These are phyloP conservation scores for Lerista edwardsae DNA, from an alignment of 2,797 vertebrate species.

Conservation along the genomic window DNA sequence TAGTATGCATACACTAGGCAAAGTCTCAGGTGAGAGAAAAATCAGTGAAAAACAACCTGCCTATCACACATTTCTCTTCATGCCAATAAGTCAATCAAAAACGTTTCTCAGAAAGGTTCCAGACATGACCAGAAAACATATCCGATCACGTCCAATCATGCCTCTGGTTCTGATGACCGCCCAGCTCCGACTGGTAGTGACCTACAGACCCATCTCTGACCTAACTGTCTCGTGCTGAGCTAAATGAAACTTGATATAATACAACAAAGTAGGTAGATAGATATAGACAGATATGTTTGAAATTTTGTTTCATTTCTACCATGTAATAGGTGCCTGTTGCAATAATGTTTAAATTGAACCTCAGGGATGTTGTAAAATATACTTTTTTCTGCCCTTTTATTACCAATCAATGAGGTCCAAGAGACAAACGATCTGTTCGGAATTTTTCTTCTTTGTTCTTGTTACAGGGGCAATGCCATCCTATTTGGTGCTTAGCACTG, in stretches of 20 bases:
- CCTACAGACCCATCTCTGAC: too few relatives aligned
- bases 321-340: not conserved
- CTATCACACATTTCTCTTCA: not conserved
- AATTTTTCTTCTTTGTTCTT: not conserved
- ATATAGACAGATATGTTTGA: not conserved
- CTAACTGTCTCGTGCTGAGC: too few relatives aligned
- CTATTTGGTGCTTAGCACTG: too few relatives aligned
- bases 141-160: too few relatives aligned
- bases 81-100: too few relatives aligned
- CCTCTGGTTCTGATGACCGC: too few relatives aligned
- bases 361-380: not conserved
- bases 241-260: not conserved
- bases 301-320: not conserved
- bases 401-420: constrained; percentile 10
- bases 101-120: too few relatives aligned
- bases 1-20: too few relatives aligned
- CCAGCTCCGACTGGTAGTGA: too few relatives aligned
- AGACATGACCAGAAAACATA: too few relatives aligned
- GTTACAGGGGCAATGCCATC: too few relatives aligned
- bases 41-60: not conserved
- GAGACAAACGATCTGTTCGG: not conserved
- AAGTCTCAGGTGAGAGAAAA: not conserved
- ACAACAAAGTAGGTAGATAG: not conserved
- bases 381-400: not conserved
- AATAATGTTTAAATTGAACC: not conserved